Evolutionary conservation across 2,113 vertebrate species (phyloP).

Genomic region (Clarias macrocephalus): DNA sequence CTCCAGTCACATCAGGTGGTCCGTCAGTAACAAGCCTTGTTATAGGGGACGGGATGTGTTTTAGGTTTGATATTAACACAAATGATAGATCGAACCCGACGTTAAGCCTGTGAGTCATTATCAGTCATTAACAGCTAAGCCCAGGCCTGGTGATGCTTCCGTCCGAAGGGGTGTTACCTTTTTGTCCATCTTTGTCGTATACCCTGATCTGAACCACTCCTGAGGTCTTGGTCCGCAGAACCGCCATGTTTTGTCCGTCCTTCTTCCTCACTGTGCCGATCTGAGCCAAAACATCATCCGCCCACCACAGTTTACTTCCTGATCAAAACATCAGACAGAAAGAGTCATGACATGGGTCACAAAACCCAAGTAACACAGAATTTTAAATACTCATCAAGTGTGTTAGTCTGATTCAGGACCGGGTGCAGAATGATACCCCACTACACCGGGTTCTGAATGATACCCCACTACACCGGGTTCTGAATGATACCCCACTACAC

Average conservation of each 20-base stretch:
- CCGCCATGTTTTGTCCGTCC: constrained; percentile 77
- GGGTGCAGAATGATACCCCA: too few species aligned
- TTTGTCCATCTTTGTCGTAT: constrained; percentile 81
- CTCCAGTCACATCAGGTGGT: not conserved
- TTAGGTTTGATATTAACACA: not conserved
- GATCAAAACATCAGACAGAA: constrained; percentile 9
- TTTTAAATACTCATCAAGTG: not conserved
- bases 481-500: not conserved
- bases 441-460: not conserved
- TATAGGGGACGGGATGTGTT: not conserved
- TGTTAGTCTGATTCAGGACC: not conserved
- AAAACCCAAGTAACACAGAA: not conserved
- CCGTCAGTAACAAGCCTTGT: not conserved
- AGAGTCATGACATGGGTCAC: not conserved
- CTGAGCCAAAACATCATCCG: constrained; percentile 81
- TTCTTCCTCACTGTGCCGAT: constrained; percentile 82
- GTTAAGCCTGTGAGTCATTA: not conserved
- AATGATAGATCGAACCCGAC: not conserved
- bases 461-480: not conserved
- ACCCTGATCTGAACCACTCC: constrained; percentile 87
- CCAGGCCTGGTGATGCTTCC: not conserved
- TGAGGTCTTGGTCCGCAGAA: constrained; percentile 81
- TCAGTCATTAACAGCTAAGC: not conserved
- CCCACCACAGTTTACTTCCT: constrained; percentile 89
- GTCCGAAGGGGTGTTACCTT: constrained; percentile 66